These are phyloP conservation scores for Todiramphus chloris DNA, from an alignment of 2,113 vertebrate genomes.

Conservation along the genomic window DNA sequence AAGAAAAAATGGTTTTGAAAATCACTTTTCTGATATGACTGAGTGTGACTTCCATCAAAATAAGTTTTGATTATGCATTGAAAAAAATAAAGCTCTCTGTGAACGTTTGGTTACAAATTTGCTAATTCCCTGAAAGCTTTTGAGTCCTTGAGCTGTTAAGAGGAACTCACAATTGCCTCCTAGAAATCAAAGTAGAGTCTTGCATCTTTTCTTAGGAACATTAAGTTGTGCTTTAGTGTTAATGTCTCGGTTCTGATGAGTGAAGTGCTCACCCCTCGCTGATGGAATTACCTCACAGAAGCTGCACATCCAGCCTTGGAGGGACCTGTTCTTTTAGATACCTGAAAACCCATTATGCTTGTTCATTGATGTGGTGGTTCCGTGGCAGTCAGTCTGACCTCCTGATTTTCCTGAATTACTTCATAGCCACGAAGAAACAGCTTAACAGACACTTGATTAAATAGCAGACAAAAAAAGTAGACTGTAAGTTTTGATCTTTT, in stretches of 20 bases:
- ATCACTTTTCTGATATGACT: background rate
- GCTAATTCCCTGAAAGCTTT: background rate
- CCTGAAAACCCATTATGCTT: background rate
- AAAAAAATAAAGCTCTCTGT: background rate
- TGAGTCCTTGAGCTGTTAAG: background rate
- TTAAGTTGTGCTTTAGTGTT: background rate
- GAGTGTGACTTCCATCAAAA: background rate
- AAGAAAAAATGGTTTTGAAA: background rate
- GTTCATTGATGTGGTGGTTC: background rate
- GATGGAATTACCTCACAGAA: background rate
- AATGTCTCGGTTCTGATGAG: background rate
- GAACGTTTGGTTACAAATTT: background rate
- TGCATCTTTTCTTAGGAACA: background rate
- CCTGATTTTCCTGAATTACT: constrained; percentile 18
- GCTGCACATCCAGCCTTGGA: background rate
- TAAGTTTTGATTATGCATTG: background rate
- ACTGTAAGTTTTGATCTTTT: background rate
- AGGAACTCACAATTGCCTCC: background rate
- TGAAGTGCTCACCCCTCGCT: background rate
- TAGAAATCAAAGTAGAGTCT: background rate
- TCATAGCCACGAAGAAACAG: background rate
- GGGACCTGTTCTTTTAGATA: constrained; percentile 26
- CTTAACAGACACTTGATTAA: background rate
- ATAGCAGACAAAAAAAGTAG: background rate
- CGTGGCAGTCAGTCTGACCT: background rate